Evolutionary conservation across 2,888 invertebrate species (phyloP), one percentile per base, ranked within the genome.

Genomic region (Coenonympha glycerion): DNA sequence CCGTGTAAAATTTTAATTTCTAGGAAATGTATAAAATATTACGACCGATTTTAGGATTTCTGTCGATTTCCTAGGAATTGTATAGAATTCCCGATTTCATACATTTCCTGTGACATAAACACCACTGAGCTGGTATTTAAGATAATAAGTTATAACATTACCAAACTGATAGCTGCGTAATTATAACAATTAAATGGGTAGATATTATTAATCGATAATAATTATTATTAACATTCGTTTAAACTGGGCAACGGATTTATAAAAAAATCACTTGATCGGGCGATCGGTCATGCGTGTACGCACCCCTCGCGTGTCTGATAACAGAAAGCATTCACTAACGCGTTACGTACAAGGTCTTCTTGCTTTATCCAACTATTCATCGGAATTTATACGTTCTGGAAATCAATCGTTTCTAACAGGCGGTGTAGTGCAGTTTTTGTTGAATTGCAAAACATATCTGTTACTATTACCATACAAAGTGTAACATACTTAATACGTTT

Each of bases 241-340:
- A 44, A 44, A 44, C 16, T 33, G 16, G 33, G 44, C 15, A 44
- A 15, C 24, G 24, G 33, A 44, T 44, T 44, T 9, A 44, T 44
- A 24, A 47, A 58, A 47, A 58, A 53, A 52, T 51, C 47, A 30
- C 42, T 50, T 41, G 37, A 51, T 47, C 49, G 50, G 41, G 19
- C 44, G 13, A 28, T 39, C 49, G 49, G 24, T 52, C 49, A 57
- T 57, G 61, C 59, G 59, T 57, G 52, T 57, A 58, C 59, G 60
- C 62, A 57, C 55, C 62, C 61, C 59, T 63, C 53, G 63, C 63
- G 62, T 62, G 63, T 47, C 47, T 62, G 62, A 61, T 63, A 63
- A 58, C 61, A 60, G 56, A 56, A 53, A 52, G 53, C 52, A 55
- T 52, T 60, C 55, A 57, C 58, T 55, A 47, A 49, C 49, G 53